Conservation (phyloP, 2,797 vertebrate genomes). For the Premnoplex brunnescens region DNA sequence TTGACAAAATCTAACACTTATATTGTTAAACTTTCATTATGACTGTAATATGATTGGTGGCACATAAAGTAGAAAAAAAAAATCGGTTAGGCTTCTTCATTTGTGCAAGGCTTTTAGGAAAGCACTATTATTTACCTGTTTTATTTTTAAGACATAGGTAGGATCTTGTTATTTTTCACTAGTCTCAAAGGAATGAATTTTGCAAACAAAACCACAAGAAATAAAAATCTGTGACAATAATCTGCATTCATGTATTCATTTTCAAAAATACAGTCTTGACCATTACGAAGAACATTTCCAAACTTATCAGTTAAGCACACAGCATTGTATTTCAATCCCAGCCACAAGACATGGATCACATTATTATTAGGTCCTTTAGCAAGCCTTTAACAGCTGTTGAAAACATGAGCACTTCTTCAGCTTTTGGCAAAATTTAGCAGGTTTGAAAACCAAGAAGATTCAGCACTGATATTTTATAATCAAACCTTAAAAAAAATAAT, state of each 20-base stretch:
- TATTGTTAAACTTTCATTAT: not conserved
- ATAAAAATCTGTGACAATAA: not conserved
- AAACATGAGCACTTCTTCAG: not conserved
- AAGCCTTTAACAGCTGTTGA: constrained; percentile 2
- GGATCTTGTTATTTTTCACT: not conserved
- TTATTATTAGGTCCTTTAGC: not conserved
- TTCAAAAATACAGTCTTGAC: not conserved
- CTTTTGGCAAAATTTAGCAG: not conserved
- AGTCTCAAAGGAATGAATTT: not conserved
- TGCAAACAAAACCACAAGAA: not conserved
- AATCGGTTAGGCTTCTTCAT: not conserved
- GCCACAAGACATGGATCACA: not conserved
- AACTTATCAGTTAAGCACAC: not conserved
- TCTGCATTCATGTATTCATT: not conserved
- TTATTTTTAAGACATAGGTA: not conserved
- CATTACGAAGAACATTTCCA: not conserved
- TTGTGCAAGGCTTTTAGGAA: not conserved
- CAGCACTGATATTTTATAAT: not conserved
- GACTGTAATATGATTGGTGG: not conserved
- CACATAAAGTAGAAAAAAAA: not conserved
- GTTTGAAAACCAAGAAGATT: not conserved
- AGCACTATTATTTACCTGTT: not conserved
- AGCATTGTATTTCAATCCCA: not conserved
- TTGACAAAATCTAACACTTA: not conserved
- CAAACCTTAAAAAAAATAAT: not conserved